Percentiles rank a stretch among this genome's conserved stretches.
Conservation (phyloP, 2,888 invertebrate genomes). For the Catocala sponsa region DNA sequence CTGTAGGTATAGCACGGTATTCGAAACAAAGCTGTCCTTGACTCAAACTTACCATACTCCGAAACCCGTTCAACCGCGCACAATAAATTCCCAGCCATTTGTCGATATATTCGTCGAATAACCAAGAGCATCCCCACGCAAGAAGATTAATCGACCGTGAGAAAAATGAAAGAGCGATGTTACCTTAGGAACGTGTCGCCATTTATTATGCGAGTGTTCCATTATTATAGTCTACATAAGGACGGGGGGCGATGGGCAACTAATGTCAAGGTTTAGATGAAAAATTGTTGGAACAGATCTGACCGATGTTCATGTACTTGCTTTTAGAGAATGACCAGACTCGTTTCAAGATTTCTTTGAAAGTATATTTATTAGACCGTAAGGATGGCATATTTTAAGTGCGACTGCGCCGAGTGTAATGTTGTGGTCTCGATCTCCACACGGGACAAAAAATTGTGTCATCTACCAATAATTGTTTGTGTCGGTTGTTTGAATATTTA, state of each 20-base stretch:
- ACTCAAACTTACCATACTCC: conserved; percentile 42
- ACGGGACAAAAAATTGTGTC: too few relatives aligned
- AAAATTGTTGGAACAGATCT: neutral
- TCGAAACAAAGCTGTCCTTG: conserved; percentile 14
- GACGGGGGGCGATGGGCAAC: conserved; percentile 14
- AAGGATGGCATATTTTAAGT: too few relatives aligned
- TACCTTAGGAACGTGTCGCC: conserved; percentile 74
- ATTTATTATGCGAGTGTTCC: conserved; percentile 74
- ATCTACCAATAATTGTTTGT: too few relatives aligned
- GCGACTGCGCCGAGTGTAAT: too few relatives aligned
- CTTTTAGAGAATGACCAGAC: too few relatives aligned
- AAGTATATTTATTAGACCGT: too few relatives aligned
- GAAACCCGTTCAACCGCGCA: conserved; percentile 38
- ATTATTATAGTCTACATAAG: conserved; percentile 64
- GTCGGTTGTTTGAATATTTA: too few relatives aligned
- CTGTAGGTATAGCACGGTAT: too few relatives aligned
- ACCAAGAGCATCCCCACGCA: conserved; percentile 49
- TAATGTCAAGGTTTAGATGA: conserved; percentile 22
- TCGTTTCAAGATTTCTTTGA: too few relatives aligned
- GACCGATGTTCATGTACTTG: too few relatives aligned
- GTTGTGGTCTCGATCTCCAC: too few relatives aligned
- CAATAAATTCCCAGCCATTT: conserved; percentile 61
- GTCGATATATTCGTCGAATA: conserved; percentile 63
- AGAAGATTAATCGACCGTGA: conserved; percentile 76
- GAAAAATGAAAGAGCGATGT: conserved; percentile 78